phyloP scores from a whole-genome alignment of 2,888 invertebrate species.

The Eupithecia centaureata region DNA sequence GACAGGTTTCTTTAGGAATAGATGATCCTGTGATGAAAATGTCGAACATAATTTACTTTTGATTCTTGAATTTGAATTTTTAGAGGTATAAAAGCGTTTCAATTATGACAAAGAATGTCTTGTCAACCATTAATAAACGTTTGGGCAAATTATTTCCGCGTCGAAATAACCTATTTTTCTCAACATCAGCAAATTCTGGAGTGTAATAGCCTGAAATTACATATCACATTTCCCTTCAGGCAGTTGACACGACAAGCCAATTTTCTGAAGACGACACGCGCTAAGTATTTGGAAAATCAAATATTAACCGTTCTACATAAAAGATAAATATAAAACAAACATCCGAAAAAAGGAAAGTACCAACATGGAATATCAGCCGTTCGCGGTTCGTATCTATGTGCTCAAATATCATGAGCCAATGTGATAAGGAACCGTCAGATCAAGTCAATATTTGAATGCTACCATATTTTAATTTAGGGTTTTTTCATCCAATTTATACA shows the following conservation, averaged over 20 bases:
- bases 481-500: conserved; percentile 10
- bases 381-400: conserved; percentile 31
- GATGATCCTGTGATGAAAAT: not conserved
- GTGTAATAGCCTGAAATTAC: conserved; percentile 24
- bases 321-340: conserved; percentile 43
- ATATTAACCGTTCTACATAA: conserved; percentile 53
- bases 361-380: conserved; percentile 33
- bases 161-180: conserved; percentile 11
- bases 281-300: conserved; percentile 51
- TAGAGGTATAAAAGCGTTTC: too few relatives aligned
- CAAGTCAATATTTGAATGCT: conserved; percentile 41
- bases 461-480: conserved; percentile 28
- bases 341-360: conserved; percentile 41
- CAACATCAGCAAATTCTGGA: conserved; percentile 13
- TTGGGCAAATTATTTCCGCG: conserved; percentile 6
- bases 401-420: conserved; percentile 33
- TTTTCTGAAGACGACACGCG: conserved; percentile 43
- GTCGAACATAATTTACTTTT: not conserved
- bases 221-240: conserved; percentile 28
- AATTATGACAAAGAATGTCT: not conserved
- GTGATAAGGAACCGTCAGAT: conserved; percentile 22
- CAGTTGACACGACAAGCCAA: conserved; percentile 37
- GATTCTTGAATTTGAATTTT: too few relatives aligned
- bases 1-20: not conserved
- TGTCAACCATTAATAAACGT: conserved; percentile 1